Conservation (phyloP, 2,113 vertebrate species). For the Rhea pennata region DNA sequence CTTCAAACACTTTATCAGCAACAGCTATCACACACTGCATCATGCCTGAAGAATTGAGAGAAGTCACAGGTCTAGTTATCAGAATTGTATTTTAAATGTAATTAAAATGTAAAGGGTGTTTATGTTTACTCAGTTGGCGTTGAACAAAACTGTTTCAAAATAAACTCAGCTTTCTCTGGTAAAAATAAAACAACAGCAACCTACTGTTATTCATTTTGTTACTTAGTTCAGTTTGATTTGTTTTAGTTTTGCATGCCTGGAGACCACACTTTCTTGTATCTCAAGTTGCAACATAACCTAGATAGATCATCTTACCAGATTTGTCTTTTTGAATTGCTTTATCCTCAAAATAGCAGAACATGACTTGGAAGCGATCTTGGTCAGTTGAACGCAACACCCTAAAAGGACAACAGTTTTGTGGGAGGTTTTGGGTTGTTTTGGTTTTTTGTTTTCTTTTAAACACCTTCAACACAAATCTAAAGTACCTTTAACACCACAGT, state of each 20-base stretch:
- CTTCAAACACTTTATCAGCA: conserved; percentile 95
- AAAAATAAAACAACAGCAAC: neutral
- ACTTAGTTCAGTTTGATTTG: neutral
- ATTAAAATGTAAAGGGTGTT: neutral
- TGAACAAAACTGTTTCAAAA: neutral
- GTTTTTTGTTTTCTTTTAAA: neutral
- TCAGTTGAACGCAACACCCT: conserved; percentile 93
- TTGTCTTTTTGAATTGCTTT: conserved; percentile 99
- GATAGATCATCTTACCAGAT: conserved; percentile 83
- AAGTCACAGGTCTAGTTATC: neutral
- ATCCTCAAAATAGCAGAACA: conserved; percentile 98
- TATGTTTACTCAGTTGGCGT: neutral
- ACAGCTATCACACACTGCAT: conserved; percentile 97
- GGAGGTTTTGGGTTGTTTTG: neutral
- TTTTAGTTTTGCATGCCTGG: neutral
- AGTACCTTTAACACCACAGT: neutral
- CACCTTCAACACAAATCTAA: neutral
- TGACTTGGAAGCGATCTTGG: conserved; percentile 94
- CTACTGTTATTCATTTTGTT: neutral
- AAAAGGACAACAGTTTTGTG: neutral
- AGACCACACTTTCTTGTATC: neutral
- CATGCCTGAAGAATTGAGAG: conserved; percentile 85
- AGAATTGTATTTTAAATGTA: neutral
- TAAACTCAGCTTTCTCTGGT: neutral
- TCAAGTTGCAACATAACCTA: neutral